Conservation (phyloP, 2,113 vertebrate genomes). For the Siphamia tubifer region DNA sequence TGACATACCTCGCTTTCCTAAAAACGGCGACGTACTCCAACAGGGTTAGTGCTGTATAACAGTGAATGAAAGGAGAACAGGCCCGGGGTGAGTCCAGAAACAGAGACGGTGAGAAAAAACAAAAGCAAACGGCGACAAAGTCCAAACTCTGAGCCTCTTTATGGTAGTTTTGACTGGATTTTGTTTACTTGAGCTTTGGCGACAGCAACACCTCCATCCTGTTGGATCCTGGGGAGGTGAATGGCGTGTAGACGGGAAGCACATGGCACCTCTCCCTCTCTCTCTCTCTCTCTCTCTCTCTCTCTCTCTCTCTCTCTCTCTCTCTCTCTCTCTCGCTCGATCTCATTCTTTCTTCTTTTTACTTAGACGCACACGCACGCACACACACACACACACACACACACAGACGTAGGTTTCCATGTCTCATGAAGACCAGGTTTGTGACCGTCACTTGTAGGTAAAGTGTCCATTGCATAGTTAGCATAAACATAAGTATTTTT, state of each 20-base stretch:
- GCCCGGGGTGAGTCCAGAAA: conserved; percentile 17
- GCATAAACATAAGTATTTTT: too few species aligned
- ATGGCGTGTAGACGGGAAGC: conserved; percentile 75
- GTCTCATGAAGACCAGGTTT: too few species aligned
- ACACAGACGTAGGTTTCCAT: background rate
- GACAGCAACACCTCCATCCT: conserved; percentile 76
- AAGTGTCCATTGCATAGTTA: too few species aligned
- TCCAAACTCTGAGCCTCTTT: conserved; percentile 7
- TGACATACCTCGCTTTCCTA: conserved; percentile 56
- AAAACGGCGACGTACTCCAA: conserved; percentile 38
- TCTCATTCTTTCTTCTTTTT: background rate
- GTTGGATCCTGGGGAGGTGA: conserved; percentile 64
- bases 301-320: conserved; percentile 53
- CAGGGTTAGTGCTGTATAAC: background rate
- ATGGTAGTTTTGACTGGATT: conserved; percentile 56
- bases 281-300: conserved; percentile 58
- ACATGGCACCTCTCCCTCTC: conserved; percentile 78
- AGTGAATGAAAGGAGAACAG: conserved; percentile 2
- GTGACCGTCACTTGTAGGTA: too few species aligned
- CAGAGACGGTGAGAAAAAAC: background rate
- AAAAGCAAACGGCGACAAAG: background rate
- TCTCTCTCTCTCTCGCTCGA: conserved; percentile 30
- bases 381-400: background rate
- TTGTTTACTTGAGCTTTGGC: too few species aligned
- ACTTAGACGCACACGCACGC: background rate